These are phyloP conservation scores for Notamacropus eugenii DNA, from an alignment of 2,797 vertebrate genomes.

Conservation along the genomic window DNA sequence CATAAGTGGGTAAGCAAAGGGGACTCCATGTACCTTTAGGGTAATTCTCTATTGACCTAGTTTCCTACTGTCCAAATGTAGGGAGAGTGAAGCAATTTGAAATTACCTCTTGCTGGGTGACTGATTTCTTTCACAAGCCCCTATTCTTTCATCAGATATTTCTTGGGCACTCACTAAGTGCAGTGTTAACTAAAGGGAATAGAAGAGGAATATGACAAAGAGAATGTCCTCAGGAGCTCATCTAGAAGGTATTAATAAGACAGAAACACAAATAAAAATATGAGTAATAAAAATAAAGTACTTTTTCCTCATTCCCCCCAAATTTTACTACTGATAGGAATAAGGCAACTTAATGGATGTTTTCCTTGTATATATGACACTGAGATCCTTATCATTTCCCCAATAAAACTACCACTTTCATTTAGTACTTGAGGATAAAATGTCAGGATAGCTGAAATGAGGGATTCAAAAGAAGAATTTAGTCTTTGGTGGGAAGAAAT, in stretches of 20 bases:
- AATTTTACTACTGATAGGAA: not conserved
- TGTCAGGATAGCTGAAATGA: not conserved
- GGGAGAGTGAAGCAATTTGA: too few relatives aligned
- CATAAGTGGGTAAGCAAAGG: too few relatives aligned
- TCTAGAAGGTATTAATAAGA: not conserved
- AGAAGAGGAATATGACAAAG: not conserved
- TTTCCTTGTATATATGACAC: not conserved
- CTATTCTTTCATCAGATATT: too few relatives aligned
- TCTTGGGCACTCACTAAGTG: not conserved
- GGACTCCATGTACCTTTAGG: too few relatives aligned
- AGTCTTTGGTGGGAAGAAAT: not conserved
- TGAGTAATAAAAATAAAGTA: not conserved
- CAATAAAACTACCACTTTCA: too few relatives aligned
- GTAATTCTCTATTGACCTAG: too few relatives aligned
- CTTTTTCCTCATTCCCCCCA: not conserved
- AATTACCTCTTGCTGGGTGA: too few relatives aligned
- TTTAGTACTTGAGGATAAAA: not conserved
- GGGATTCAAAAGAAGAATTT: not conserved
- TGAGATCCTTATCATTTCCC: too few relatives aligned
- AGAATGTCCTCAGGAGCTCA: not conserved
- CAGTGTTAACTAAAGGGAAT: not conserved
- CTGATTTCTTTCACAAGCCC: too few relatives aligned
- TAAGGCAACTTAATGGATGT: not conserved
- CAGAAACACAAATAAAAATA: not conserved
- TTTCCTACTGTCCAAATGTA: too few relatives aligned